These are phyloP conservation scores for Isurus oxyrinchus DNA, from an alignment of 2,113 vertebrate genomes.

Conservation along the genomic window DNA sequence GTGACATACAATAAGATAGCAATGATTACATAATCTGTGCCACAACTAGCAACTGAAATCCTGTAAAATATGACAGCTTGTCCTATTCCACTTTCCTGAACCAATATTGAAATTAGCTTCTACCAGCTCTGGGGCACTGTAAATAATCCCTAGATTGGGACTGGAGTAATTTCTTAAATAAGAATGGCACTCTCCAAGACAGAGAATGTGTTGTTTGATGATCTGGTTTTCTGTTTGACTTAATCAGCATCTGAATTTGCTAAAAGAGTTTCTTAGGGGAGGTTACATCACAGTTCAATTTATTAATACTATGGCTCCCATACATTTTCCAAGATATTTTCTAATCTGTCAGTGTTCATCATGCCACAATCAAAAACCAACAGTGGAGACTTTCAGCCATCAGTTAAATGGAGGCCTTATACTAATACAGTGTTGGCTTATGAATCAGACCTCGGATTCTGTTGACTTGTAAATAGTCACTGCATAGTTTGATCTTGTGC, in stretches of 20 bases:
- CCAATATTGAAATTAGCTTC: not conserved
- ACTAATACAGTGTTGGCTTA: not conserved
- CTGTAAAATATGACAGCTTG: constrained; percentile 16
- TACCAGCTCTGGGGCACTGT: not conserved
- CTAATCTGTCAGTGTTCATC: not conserved
- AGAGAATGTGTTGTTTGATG: not conserved
- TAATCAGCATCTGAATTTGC: not conserved
- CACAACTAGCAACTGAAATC: not conserved
- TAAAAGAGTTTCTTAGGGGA: not conserved
- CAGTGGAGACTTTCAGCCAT: not conserved
- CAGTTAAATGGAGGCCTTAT: not conserved
- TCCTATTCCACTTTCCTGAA: not conserved
- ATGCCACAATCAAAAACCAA: not conserved
- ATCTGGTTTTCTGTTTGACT: not conserved
- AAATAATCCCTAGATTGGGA: not conserved
- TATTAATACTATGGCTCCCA: not conserved
- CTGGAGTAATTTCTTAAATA: not conserved
- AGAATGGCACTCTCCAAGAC: not conserved
- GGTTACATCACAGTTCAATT: not conserved
- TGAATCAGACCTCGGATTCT: not conserved
- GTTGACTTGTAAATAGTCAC: not conserved
- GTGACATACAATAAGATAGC: not conserved
- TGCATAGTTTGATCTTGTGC: not conserved
- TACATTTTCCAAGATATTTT: not conserved
- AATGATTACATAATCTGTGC: constrained; percentile 8